Base-by-base conservation (phyloP, 2,113 vertebrate species). In the Nyctibius bracteatus region DNA sequence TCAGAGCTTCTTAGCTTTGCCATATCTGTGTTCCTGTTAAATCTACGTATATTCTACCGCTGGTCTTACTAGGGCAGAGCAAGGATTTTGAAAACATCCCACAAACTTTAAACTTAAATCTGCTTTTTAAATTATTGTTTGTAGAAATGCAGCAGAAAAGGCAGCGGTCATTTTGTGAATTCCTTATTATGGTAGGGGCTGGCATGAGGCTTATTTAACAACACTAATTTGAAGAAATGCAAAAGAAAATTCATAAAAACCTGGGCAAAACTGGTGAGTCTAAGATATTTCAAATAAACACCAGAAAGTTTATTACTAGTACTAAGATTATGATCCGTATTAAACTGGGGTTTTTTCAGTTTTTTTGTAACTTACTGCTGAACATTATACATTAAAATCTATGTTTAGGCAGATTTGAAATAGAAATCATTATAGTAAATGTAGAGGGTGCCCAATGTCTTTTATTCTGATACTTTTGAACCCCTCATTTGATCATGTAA, bases 401-500 rank as follows among this genome's bases (percentile, higher is more conserved):
- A 0, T 62, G 33, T 67, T 95, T 63, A 91, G 61, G 68, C 22
- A 81, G 59, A 75, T 84, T 55, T 68, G 37, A 87, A 94, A 75
- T 67, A 79, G 66, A 62, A 92, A 47, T 78, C 49, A 71, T 58
- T 90, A 17, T 47, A 86, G n/a, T 47, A 77, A 61, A 77, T 25
- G 67, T 58, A 58, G n/a, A 51, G 33, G 18, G 10, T 80, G 46
- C n/a, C 30, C 31, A 65, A 7, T 62, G 33, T 85, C 61, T 62
- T 85, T 81, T 96, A 57, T 92, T 90, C 57, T 82, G 31, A 27
- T 82, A 44, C 71, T 77, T 96, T 87, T 86, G 65, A 95, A 92
- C 70, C 47, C 30, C 31, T 91, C 73, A 63, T 97, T 97, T 96
- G 72, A 87, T 94, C 80, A 72, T 58, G 16, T 86, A 71, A 88